These are phyloP conservation scores for Drosophila parvula DNA, from an alignment of 1,140 invertebrate genomes.

Conservation along the genomic window DNA sequence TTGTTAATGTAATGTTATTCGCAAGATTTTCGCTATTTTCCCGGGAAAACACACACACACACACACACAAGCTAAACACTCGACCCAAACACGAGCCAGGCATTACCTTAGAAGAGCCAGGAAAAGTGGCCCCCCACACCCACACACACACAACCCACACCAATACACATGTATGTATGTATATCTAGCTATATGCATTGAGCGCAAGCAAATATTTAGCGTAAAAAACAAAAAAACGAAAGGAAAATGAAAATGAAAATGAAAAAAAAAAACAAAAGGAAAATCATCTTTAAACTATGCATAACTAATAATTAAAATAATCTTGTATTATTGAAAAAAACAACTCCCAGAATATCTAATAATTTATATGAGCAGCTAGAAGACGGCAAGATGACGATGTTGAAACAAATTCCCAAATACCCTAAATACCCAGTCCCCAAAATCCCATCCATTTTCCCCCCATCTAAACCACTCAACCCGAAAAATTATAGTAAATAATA, in stretches of 20 bases:
- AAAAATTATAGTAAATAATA: constrained; percentile 27
- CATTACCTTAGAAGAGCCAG: background rate
- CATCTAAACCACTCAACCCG: background rate
- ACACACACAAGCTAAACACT: constrained; percentile 3
- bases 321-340: constrained; percentile 55
- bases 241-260: background rate
- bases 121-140: background rate
- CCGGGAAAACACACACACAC: constrained; percentile 4
- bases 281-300: constrained; percentile 49
- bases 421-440: background rate
- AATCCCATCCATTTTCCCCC: no score
- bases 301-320: constrained; percentile 53
- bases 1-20: constrained; percentile 71
- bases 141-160: constrained; percentile 7
- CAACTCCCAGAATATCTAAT: constrained; percentile 1
- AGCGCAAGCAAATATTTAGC: constrained; percentile 61
- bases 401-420: constrained; percentile 19
- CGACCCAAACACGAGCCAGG: background rate
- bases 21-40: constrained; percentile 53
- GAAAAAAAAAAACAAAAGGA: constrained; percentile 16
- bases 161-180: constrained; percentile 43
- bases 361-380: constrained; percentile 4
- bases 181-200: constrained; percentile 54
- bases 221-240: constrained; percentile 44
- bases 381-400: constrained; percentile 13